phyloP scores from a whole-genome alignment of 2,888 invertebrate genomes.

The Bugulina stolonifera region DNA sequence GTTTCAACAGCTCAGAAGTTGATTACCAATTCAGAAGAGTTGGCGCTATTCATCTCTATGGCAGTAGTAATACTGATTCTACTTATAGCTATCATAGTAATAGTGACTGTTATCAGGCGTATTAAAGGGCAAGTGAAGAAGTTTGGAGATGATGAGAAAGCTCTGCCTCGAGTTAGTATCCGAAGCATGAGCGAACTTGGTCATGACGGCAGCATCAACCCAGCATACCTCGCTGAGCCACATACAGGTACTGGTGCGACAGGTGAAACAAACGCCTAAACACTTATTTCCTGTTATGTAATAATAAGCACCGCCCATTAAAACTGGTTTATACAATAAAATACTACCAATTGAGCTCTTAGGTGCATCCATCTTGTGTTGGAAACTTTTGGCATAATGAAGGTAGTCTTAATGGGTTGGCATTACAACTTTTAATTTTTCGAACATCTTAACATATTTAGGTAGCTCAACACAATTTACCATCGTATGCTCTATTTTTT shows the following conservation, averaged over 20 bases:
- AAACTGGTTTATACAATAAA: background rate
- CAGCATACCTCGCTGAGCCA: background rate
- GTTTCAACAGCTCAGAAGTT: background rate
- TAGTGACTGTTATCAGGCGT: conserved; percentile 16
- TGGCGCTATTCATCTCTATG: conserved; percentile 19
- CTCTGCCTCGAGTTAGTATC: conserved; percentile 22
- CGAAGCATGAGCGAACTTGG: background rate
- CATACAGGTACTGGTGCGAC: background rate
- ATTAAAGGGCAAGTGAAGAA: conserved; percentile 15
- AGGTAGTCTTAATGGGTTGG: too few species aligned
- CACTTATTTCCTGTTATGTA: background rate
- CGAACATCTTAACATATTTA: too few species aligned
- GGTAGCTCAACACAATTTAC: background rate
- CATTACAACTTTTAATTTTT: too few species aligned
- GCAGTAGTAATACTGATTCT: conserved; percentile 19
- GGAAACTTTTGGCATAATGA: too few species aligned
- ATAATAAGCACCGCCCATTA: background rate
- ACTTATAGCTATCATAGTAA: conserved; percentile 15
- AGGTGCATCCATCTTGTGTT: too few species aligned
- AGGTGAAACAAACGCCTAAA: conserved; percentile 1
- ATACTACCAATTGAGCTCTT: background rate
- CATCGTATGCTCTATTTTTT: background rate
- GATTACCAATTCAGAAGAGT: conserved; percentile 2
- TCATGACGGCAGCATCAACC: conserved; percentile 17
- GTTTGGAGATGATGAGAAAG: conserved; percentile 12